These are phyloP conservation scores for Parazoanthus swiftii DNA, from an alignment of 92 coral and sea anemone species.

Conservation along the genomic window DNA sequence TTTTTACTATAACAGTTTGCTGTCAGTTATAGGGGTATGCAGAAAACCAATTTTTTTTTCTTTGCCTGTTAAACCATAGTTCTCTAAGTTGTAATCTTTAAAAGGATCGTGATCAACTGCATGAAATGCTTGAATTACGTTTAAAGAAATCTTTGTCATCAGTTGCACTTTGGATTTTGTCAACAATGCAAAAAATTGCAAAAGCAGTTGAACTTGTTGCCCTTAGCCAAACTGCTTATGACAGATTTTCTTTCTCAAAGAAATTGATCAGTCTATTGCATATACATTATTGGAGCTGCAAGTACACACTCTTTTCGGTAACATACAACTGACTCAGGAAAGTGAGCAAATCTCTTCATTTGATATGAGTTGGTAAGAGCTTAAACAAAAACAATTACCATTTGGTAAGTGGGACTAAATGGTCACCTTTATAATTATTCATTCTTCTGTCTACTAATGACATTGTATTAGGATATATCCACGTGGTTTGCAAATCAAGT, in stretches of 20 bases:
- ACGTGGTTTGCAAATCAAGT: too few species aligned
- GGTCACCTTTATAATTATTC: too few species aligned
- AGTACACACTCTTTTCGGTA: too few species aligned
- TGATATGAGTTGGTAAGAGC: too few species aligned
- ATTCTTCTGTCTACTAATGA: too few species aligned
- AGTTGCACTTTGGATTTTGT: too few species aligned
- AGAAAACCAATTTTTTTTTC: background rate
- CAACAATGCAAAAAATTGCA: conserved; percentile 16
- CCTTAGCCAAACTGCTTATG: conserved; percentile 44
- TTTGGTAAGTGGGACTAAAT: too few species aligned
- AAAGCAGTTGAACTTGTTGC: background rate
- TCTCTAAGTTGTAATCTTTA: background rate
- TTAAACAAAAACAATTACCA: too few species aligned
- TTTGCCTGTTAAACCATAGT: background rate
- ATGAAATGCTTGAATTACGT: conserved; percentile 43
- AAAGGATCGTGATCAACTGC: conserved; percentile 19
- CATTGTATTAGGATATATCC: too few species aligned
- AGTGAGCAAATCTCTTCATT: too few species aligned
- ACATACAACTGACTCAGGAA: too few species aligned
- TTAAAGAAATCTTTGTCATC: conserved; percentile 39
- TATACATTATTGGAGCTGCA: too few species aligned
- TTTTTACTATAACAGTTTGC: conserved; percentile 13
- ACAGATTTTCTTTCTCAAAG: conserved; percentile 41
- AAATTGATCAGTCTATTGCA: background rate
- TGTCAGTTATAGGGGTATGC: background rate